Evolutionary conservation across 2,888 invertebrate genomes (phyloP).

Genomic region (Cancer borealis): DNA sequence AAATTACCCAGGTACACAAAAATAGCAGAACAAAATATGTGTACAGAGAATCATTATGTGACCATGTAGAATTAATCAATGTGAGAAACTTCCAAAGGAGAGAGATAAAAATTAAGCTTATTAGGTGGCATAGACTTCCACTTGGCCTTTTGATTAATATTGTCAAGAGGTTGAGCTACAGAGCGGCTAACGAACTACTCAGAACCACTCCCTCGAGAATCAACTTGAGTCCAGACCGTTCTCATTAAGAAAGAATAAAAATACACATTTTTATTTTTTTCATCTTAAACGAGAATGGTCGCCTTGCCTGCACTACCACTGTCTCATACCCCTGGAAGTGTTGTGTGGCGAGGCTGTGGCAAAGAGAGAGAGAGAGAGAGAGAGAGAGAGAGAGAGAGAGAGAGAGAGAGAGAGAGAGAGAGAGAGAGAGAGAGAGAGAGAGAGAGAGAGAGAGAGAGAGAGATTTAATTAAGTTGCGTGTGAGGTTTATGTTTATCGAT

Average conservation of each 20-base stretch:
- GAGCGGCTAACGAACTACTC: background rate
- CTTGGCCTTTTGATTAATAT: background rate
- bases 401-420: no score
- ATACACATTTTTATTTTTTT: background rate
- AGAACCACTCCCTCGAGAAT: background rate
- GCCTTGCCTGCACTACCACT: no score
- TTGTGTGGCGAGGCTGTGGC: no score
- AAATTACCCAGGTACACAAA: background rate
- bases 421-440: no score
- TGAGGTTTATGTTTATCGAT: no score
- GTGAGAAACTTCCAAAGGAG: background rate
- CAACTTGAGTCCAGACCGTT: background rate
- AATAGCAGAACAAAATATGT: background rate
- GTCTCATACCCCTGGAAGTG: no score
- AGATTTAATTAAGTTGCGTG: no score
- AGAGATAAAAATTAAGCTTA: background rate
- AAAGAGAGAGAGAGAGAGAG: no score
- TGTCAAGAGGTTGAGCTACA: background rate
- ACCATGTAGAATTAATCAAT: background rate
- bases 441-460: no score
- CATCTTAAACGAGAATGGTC: background rate
- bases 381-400: no score
- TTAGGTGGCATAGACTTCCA: background rate
- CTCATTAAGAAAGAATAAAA: background rate
- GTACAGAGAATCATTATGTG: background rate